Base-by-base conservation (phyloP, 2,888 invertebrate genomes). In the Dusona sp. region DNA sequence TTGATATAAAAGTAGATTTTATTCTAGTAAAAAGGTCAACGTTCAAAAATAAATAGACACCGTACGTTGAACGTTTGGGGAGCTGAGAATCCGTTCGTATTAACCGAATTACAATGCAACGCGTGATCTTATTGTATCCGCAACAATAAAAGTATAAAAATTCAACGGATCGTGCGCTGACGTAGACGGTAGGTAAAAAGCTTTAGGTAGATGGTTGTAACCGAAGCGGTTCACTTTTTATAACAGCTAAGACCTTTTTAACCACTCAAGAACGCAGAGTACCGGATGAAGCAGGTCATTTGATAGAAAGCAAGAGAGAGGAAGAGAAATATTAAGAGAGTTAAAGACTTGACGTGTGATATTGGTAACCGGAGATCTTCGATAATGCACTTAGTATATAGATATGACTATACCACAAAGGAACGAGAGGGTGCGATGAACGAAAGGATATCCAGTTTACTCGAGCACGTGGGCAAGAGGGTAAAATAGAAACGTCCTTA, bases 331-430 rank as follows among this genome's bases (percentile, higher is more conserved):
- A 42, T 13, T 42, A 42, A 42, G 42, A 22, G 61, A 48, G 22
- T 61, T 61, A 61, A 48, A 19, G 79, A 42, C 25, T 67, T 36
- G 42, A 74, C 42, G 54, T 54, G 73, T 74, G 74, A 79, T 82
- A 48, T 64, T 70, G 61, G 82, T 64, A 79, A 79, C 67, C 61
- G 25, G 36, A 79, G 61, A 82, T 79, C 36, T 64, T 72, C 65
- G 79, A 79, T 73, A 75, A 75, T 83, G 79, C 48, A 86, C 38
- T 75, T 67, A 65, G 65, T 77, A 22, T 48, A 64, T 61, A 75
- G 67, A 74, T 74, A 54, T 75, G 54, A 54, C 22, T 38, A 9
- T n/a, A 11, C 11, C 65, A n/a, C 16, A 67, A 22, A 51, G 51
- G 38, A 65, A 54, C 25, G 25, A 45, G 36, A 68, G 57, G 25